Evolutionary conservation across 1,140 invertebrate genomes (phyloP), one percentile per base, ranked within the genome.

Genomic region (Zelostemma sp.): DNA sequence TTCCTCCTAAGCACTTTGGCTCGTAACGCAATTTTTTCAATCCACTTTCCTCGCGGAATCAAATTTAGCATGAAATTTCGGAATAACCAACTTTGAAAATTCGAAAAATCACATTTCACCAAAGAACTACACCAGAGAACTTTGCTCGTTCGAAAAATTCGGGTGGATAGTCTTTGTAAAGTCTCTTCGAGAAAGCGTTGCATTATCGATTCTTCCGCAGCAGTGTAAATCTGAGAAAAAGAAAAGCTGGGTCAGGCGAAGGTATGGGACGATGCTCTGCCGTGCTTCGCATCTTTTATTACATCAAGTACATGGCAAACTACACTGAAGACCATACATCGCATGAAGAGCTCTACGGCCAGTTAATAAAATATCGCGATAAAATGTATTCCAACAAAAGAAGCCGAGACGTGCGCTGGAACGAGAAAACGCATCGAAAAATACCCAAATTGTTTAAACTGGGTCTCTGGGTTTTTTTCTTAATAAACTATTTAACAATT

Each of bases 181-280:
- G 63, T 47, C 62, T 65, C 61, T 38, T 63, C n/a, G 14, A 53
- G 41, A 59, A 71, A 70, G 40, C 56, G 69, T 56, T 60, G 47
- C 59, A 41, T 49, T 72, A 69, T 75, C 63, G 74, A 75, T 75
- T 67, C 62, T 64, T 50, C 48, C n/a, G 59, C 66, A 48, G 62
- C 62, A 43, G 21, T 62, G 48, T 43, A 65, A 75, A 75, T 75
- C 43, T 60, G 33, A 43, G 59, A 75, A 64, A 62, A 68, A 3
- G 57, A 63, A 63, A 51, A 59, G 59, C 57, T 61, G 62, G 62
- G 58, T 71, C 62, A 61, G 58, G 59, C 41, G 48, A 31, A 61
- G 56, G 40, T 65, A 25, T 14, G 18, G 43, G 61, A 53, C 56
- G 33, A 58, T 40, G 57, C 38, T 55, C 38, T 48, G 15, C 18